Evolutionary conservation across 2,888 invertebrate species (phyloP).

Genomic region (Microplitis manilae): DNA sequence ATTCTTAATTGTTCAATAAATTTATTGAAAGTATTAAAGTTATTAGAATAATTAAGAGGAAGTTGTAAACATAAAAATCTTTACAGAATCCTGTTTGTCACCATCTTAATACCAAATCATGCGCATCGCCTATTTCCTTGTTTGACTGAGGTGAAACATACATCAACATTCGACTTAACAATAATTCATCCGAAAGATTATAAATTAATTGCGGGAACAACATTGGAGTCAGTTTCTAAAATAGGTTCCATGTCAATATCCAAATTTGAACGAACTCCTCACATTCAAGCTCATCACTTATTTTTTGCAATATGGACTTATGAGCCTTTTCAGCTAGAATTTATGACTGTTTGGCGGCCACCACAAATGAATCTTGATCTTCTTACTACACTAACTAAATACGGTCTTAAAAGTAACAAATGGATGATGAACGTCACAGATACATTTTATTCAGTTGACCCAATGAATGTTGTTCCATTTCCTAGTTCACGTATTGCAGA

Average conservation of each 20-base stretch:
- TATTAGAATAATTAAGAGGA: neutral
- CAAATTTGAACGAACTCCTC: slow-evolving; percentile 3
- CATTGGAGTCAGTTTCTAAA: neutral
- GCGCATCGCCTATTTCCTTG: slow-evolving; percentile 23
- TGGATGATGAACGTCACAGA: neutral
- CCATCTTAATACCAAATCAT: slow-evolving; percentile 8
- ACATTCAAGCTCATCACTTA: slow-evolving; percentile 16
- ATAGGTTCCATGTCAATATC: slow-evolving; percentile 8
- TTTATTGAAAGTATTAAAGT: neutral
- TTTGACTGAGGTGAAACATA: slow-evolving; percentile 24
- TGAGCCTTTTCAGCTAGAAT: neutral
- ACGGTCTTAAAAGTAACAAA: neutral
- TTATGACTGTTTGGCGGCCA: slow-evolving; percentile 19
- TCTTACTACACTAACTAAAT: neutral
- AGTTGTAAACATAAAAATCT: neutral
- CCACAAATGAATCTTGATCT: neutral
- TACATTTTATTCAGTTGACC: slow-evolving; percentile 8
- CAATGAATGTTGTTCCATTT: slow-evolving; percentile 20
- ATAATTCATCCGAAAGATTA: slow-evolving; percentile 31
- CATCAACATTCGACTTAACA: slow-evolving; percentile 20
- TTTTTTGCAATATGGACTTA: slow-evolving; percentile 33
- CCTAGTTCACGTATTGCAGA: slow-evolving; percentile 22
- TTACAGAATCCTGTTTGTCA: slow-evolving; percentile 28
- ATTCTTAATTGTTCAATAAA: neutral
- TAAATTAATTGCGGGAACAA: slow-evolving; percentile 10